Base-by-base conservation (phyloP, 2,888 invertebrate genomes). In the Hirtodrosophila duncani region DNA sequence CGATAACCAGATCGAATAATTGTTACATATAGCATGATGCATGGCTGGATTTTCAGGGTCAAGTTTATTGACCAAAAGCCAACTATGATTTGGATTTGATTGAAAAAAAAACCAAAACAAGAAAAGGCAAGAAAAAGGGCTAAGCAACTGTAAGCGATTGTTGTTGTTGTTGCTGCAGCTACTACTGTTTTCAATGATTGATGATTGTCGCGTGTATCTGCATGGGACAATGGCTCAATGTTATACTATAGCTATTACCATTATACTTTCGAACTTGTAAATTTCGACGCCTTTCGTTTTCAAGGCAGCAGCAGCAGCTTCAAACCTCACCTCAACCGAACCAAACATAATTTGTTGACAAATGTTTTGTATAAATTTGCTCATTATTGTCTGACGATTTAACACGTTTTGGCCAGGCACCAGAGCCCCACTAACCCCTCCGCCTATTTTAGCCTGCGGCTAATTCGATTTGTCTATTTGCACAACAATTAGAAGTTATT, bases 401-500 rank as follows among this genome's bases (percentile, higher is more conserved):
- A 72, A 77, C 80, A 77, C 66, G 59, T 79, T 71, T 57, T 34
- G 30, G 37, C 50, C 33, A 45, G 24, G 31, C 58, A 49, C 37
- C 48, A 51, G 21, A 21, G 23, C 3, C 6, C 13, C 16, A 16
- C 17, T 8, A 6, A 18, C 17, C 8, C 7, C 29, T 37, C 18
- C 14, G 16, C 16, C n/a, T n/a, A n/a, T n/a, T n/a, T n/a, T n/a
- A 11, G 41, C 58, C 42, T 20, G 49, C 66, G 66, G 70, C 55
- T 57, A 66, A 64, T 57, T 57, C 14, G 20, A 42, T 24, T 43
- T 49, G 61, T 48, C 60, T 75, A 67, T 75, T 75, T 75, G 70
- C 51, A 45, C 55, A 80, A 63, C 80, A 80, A 75, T 75, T 75
- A 80, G 74, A 72, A 80, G 69, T 63, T 63, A 55, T 72, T 75